Evolutionary conservation across 2,888 invertebrate genomes (phyloP).

Genomic region (Rhopalosiphum nymphaeae): DNA sequence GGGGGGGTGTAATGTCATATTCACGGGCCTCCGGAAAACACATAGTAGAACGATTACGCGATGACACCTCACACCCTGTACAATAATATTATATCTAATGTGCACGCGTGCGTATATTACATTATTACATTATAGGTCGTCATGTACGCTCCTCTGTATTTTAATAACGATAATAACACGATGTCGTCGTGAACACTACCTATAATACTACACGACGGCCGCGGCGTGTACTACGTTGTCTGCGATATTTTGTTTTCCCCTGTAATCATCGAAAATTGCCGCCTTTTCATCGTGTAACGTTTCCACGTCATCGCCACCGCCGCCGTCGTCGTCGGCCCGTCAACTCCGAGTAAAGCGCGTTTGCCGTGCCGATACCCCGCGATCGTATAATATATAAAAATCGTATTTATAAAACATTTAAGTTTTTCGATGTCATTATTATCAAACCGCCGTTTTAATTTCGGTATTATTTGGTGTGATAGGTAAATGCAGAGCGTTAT

Average conservation of each 20-base stretch:
- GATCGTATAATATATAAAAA: background rate
- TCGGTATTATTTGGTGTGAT: background rate
- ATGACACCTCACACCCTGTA: constrained; percentile 3
- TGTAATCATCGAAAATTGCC: constrained; percentile 60
- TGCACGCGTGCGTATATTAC: background rate
- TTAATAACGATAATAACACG: constrained; percentile 20
- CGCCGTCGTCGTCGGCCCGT: background rate
- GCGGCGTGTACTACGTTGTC: background rate
- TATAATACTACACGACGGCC: constrained; percentile 18
- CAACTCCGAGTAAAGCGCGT: constrained; percentile 16
- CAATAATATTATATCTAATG: background rate
- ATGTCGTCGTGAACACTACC: constrained; percentile 28
- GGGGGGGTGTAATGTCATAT: background rate
- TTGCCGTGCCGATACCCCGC: constrained; percentile 20
- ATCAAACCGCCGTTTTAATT: background rate
- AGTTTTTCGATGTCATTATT: background rate
- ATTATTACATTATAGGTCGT: background rate
- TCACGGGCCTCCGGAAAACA: background rate
- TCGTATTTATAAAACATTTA: background rate
- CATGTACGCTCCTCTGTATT: constrained; percentile 9
- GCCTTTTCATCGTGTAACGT: constrained; percentile 21
- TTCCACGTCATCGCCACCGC: background rate
- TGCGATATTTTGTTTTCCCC: constrained; percentile 47
- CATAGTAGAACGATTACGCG: background rate
- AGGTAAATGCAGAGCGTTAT: background rate